Conservation (phyloP, 2,888 invertebrate genomes). For the Miltochrista miniata region DNA sequence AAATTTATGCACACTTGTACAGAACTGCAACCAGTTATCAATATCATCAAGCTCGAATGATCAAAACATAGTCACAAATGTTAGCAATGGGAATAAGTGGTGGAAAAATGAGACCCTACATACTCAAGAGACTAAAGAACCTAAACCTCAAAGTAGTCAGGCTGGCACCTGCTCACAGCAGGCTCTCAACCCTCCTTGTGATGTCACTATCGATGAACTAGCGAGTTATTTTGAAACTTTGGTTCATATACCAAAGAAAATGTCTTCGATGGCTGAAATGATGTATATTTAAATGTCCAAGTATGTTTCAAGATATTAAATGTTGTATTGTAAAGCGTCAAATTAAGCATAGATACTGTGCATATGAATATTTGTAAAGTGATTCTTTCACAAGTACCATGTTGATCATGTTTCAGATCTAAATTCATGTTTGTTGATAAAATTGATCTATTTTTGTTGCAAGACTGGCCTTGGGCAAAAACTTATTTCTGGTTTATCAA, state of each 20-base stretch:
- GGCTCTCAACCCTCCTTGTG: constrained; percentile 88
- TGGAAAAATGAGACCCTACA: constrained; percentile 55
- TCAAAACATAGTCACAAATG: constrained; percentile 28
- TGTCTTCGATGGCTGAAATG: constrained; percentile 99
- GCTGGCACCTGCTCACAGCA: constrained; percentile 90
- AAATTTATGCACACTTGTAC: constrained; percentile 67
- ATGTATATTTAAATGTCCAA: constrained; percentile 92
- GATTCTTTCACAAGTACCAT: no score
- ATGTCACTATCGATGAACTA: constrained; percentile 96
- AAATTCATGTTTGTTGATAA: no score
- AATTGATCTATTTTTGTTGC: no score
- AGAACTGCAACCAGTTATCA: constrained; percentile 72
- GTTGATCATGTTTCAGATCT: no score
- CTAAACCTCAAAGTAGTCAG: constrained; percentile 54
- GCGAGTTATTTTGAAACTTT: constrained; percentile 98
- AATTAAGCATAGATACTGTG: no score
- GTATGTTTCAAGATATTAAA: neutral
- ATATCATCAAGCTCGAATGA: constrained; percentile 58
- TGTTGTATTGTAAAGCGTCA: no score
- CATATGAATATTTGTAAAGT: no score
- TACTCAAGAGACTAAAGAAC: constrained; percentile 46
- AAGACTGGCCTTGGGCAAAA: no score
- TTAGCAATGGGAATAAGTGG: constrained; percentile 55
- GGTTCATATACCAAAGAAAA: constrained; percentile 98
- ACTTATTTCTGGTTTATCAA: no score